phyloP scores from a whole-genome alignment of 1,140 invertebrate genomes.

The Pseudachorutes palmiensis region DNA sequence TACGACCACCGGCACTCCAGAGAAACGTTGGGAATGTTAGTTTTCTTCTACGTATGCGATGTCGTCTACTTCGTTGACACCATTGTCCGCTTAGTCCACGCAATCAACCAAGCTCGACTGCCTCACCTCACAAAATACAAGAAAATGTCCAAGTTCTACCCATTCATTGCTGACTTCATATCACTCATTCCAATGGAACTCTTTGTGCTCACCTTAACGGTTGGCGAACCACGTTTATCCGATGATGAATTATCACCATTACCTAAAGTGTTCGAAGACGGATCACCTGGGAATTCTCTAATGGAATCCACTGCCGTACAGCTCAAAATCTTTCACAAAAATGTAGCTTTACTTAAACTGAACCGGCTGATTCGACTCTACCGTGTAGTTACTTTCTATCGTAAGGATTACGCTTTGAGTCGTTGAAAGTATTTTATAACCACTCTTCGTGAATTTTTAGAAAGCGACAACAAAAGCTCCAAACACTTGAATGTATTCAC shows the following conservation, averaged over 20 bases:
- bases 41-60: slow-evolving; percentile 17
- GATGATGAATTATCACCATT: neutral
- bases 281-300: neutral
- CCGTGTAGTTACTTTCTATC: slow-evolving; percentile 11
- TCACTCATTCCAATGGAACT: slow-evolving; percentile 16
- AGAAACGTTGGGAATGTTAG: slow-evolving; percentile 6
- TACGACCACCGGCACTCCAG: slow-evolving; percentile 14
- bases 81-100: neutral
- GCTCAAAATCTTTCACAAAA: neutral
- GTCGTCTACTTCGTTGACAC: slow-evolving; percentile 13
- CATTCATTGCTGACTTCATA: neutral
- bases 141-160: neutral
- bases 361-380: slow-evolving; percentile 16
- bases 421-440: neutral
- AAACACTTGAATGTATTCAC: slow-evolving; percentile 6
- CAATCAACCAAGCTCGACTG: neutral
- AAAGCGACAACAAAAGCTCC: slow-evolving; percentile 7
- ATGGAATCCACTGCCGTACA: neutral
- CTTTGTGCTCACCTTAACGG: neutral
- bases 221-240: neutral
- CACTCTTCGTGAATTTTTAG: neutral
- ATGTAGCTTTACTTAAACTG: neutral
- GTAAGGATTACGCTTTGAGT: slow-evolving; percentile 10
- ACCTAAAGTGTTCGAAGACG: neutral
- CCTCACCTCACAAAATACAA: neutral